Evolutionary conservation across 1,140 invertebrate species (phyloP).

Genomic region (Aphelenchoides besseyi): DNA sequence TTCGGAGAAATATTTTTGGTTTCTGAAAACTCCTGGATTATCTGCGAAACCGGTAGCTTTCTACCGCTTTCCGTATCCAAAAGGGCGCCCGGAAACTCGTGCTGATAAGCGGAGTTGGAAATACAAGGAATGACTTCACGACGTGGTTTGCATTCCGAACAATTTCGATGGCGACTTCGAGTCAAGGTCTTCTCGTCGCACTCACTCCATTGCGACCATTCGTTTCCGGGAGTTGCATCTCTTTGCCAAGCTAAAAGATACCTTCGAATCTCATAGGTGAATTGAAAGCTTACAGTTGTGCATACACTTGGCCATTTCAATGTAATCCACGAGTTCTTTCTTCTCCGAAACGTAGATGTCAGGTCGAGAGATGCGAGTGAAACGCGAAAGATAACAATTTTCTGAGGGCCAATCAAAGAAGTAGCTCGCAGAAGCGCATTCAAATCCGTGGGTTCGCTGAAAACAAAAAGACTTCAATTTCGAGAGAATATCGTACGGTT

Average conservation of each 20-base stretch:
- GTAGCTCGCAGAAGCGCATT: slow-evolving; percentile 39
- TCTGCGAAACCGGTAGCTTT: background rate
- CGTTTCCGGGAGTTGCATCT: slow-evolving; percentile 23
- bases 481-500: slow-evolving; percentile 14
- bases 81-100: slow-evolving; percentile 27
- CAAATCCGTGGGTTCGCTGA: slow-evolving; percentile 40
- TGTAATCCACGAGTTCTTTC: slow-evolving; percentile 41
- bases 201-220: slow-evolving; percentile 32
- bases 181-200: slow-evolving; percentile 20
- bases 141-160: slow-evolving; percentile 8
- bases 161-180: slow-evolving; percentile 30
- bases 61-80: slow-evolving; percentile 14
- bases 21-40: background rate
- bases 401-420: slow-evolving; percentile 43
- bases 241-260: slow-evolving; percentile 36
- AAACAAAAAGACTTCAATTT: slow-evolving; percentile 3
- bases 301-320: slow-evolving; percentile 43
- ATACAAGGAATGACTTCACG: slow-evolving; percentile 22
- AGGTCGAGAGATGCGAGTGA: slow-evolving; percentile 34
- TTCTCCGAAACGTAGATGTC: slow-evolving; percentile 41
- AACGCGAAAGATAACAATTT: slow-evolving; percentile 46
- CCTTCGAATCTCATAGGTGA: background rate
- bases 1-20: slow-evolving; percentile 31
- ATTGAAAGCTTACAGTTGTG: slow-evolving; percentile 24
- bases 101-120: slow-evolving; percentile 14